Evolutionary conservation across 2,888 invertebrate genomes (phyloP), one percentile per base, ranked within the genome.

Genomic region (Endotricha flammealis): DNA sequence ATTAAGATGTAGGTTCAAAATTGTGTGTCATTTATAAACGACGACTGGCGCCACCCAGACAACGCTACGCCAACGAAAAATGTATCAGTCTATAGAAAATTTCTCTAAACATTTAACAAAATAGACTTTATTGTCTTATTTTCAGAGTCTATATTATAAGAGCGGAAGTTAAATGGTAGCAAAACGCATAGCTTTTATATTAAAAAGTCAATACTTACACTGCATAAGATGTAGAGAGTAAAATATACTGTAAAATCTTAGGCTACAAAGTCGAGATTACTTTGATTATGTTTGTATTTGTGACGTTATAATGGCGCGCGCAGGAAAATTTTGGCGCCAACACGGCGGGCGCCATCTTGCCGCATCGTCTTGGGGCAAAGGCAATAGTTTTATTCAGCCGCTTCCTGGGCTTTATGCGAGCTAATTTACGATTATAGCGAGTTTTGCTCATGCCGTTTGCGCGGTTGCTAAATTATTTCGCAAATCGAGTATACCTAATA

Each of bases 381-480:
- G 57, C 64, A 65, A 64, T 45, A 55, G 53, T 41, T 53, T 58
- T 57, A 53, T 63, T 57, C 63, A 58, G 65, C 68, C 63, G 59
- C 71, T 81, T 79, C 81, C 79, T 75, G 62, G 48, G 64, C 64
- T 70, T 80, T 79, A 74, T 67, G 53, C 46, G 38, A 44, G 57
- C 71, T 77, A 75, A 81, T 79, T 79, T 81, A 79, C 64, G 62
- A 65, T 74, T 75, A 74, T 74, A 48, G 59, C 50, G 23, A 44
- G 40, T 48, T 53, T 50, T 67, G 72, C 61, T 68, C 72, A 62
- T 50, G 54, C 38, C 46, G 41, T 50, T 54, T 54, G 50, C 49
- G 31, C 31, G 37, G 32, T 39, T 39, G 38, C 51, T 34, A 42
- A 42, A 55, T 47, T 50, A 50, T 35, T 49, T 48, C 8, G 34